Evolutionary conservation across 1,140 invertebrate genomes (phyloP), one percentile per base, ranked within the genome.

Genomic region (Saccostrea echinata): DNA sequence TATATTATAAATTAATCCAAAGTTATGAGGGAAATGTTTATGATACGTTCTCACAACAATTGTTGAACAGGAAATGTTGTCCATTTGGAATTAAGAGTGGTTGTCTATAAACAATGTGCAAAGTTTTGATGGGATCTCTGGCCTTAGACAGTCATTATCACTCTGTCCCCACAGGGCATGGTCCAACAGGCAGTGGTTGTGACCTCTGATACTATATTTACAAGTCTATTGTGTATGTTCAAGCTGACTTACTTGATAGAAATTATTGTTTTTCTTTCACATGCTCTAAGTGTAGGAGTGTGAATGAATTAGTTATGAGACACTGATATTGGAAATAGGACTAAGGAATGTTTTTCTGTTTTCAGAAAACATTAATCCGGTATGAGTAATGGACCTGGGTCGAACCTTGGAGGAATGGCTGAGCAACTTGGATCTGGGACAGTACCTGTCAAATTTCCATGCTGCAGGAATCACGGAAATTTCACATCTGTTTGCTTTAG

Each of bases 351-450:
- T 80, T 24, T 83, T 82, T 83, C 81, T 83, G n/a, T 83, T 80
- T 83, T 83, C n/a, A 83, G 81, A 83, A 33, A 68, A 76, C 13
- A 76, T 27, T 35, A 27, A 18, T 53, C 81, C 35, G 35, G 35
- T 12, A 83, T 83, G 53, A 57, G 83, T 33, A 61, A 84, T 84
- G 83, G 83, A 84, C 55, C 53, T 84, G 18, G 86, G 86, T 24
- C 76, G 86, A 55, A 85, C 83, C 33, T 83, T 89, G 53, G 84
- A 84, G 35, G 85, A 52, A 64, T 89, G 88, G 88, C 61, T 89
- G 27, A 61, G 51, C 13, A 82, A 33, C 51, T 64, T 89, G 13
- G 84, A 87, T 57, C 84, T 89, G 9, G 33, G 21, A 52, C 68
- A 87, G 57, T 87, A 89, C 64, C 1, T 82, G 16, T n/a, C 84